Conservation (phyloP, 2,888 invertebrate species). For the Prenolepis imparis region DNA sequence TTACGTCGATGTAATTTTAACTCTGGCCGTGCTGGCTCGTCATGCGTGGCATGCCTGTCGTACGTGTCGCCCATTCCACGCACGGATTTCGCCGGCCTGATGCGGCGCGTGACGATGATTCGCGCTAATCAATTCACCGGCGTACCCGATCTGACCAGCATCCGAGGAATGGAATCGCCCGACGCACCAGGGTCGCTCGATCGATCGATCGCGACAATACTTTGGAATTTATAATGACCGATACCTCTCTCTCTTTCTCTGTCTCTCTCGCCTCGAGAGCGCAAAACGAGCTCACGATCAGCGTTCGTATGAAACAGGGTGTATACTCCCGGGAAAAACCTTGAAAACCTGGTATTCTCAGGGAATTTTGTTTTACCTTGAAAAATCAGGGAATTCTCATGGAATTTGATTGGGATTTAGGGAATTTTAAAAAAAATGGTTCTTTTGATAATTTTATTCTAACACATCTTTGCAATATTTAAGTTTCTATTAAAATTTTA, state of each 20-base stretch:
- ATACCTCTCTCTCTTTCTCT: background rate
- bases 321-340: no score
- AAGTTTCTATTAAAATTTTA: no score
- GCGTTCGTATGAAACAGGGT: constrained; percentile 23
- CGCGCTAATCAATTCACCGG: constrained; percentile 80
- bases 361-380: no score
- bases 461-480: no score
- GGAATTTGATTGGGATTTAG: no score
- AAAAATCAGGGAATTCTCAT: no score
- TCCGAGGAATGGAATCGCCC: constrained; percentile 69
- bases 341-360: no score
- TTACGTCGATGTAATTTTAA: constrained; percentile 73
- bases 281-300: constrained; percentile 5
- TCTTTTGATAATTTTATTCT: no score
- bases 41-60: constrained; percentile 45
- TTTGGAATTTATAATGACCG: constrained; percentile 65
- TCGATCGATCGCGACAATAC: constrained; percentile 43
- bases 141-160: constrained; percentile 81
- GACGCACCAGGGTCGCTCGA: constrained; percentile 64
- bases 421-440: no score
- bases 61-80: constrained; percentile 61
- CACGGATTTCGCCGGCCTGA: constrained; percentile 61
- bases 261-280: background rate
- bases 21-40: constrained; percentile 51
- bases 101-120: constrained; percentile 79